Percentiles rank a stretch among this genome's conserved stretches.
Conservation (phyloP, 2,888 invertebrate species). For the Melikaiella ostensackeni region DNA sequence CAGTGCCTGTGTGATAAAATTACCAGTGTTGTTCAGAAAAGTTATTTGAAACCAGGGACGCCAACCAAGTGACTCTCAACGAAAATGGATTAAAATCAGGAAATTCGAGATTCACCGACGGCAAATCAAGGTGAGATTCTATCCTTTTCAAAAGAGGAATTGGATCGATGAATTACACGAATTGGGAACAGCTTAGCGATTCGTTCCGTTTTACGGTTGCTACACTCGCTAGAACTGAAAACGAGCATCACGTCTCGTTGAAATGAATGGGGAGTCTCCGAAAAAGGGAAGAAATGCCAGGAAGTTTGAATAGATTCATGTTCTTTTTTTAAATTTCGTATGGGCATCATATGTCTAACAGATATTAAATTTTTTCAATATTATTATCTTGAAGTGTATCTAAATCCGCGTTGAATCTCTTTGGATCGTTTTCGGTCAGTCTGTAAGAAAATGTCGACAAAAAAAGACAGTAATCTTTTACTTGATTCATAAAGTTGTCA, state of each 20-base stretch:
- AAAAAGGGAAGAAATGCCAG: conserved; percentile 46
- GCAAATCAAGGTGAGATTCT: conserved; percentile 20
- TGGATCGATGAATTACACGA: not conserved
- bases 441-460: too few species aligned
- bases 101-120: conserved; percentile 21
- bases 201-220: conserved; percentile 51
- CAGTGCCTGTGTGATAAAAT: not conserved
- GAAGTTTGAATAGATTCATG: too few species aligned
- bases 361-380: too few species aligned
- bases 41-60: not conserved
- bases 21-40: not conserved
- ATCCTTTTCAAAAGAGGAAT: not conserved
- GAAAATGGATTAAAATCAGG: conserved; percentile 12
- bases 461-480: too few species aligned
- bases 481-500: too few species aligned
- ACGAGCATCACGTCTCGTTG: conserved; percentile 52
- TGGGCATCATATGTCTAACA: too few species aligned
- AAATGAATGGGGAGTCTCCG: conserved; percentile 45
- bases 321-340: too few species aligned
- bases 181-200: conserved; percentile 40
- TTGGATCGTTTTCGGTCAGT: too few species aligned
- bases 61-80: not conserved
- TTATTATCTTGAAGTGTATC: too few species aligned
- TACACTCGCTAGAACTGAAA: conserved; percentile 42
- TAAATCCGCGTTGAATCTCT: too few species aligned